phyloP scores from a whole-genome alignment of 2,888 invertebrate genomes.

The Lasiommata megera region DNA sequence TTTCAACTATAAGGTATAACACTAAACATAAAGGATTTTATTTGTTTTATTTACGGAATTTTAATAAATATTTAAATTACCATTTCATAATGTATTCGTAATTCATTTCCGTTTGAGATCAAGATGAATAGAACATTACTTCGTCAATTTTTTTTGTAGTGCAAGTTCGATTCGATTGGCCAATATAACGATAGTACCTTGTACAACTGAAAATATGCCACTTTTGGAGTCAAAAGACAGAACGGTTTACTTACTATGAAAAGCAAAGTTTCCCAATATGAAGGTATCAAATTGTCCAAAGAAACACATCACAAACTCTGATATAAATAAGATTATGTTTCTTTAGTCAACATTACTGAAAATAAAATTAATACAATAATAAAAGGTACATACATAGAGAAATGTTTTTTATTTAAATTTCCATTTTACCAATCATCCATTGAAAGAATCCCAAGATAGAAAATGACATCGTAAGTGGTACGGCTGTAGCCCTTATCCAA shows the following conservation, averaged over 20 bases:
- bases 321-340: neutral
- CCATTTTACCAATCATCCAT: conserved; percentile 88
- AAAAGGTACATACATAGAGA: neutral
- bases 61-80: too few species aligned
- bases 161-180: too few species aligned
- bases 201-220: too few species aligned
- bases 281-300: conserved; percentile 3
- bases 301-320: conserved; percentile 2
- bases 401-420: conserved; percentile 53
- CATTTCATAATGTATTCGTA: too few species aligned
- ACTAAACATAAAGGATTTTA: too few species aligned
- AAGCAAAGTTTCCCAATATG: neutral
- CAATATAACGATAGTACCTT: too few species aligned
- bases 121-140: too few species aligned
- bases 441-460: conserved; percentile 88
- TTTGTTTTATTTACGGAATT: neutral
- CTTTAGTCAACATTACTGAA: neutral
- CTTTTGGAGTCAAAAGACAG: too few species aligned
- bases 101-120: too few species aligned
- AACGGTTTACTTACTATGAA: neutral
- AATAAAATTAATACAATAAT: neutral
- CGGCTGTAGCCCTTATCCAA: conserved; percentile 88
- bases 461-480: conserved; percentile 91
- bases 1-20: too few species aligned
- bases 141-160: too few species aligned